A percentile compares a stretch with the other conserved stretches of the same genome.
Evolutionary conservation across 2,888 invertebrate genomes (phyloP).

Genomic region (Microdon myrmicae): DNA sequence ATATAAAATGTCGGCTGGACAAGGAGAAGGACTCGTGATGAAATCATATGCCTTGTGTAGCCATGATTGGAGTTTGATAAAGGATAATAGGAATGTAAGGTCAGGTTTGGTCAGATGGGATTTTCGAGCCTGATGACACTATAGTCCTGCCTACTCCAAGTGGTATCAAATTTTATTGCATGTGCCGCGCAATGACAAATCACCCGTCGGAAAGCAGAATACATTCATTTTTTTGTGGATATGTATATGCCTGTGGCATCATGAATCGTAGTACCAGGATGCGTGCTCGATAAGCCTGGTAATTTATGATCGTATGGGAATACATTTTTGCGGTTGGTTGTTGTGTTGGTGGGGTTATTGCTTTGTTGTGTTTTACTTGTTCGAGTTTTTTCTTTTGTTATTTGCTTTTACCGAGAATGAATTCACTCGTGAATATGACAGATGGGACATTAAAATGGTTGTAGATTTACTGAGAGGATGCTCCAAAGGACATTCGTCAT

Average conservation of each 20-base stretch:
- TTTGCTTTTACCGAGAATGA: no score
- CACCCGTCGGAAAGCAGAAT: slow-evolving; percentile 42
- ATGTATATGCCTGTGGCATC: slow-evolving; percentile 26
- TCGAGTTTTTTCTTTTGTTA: slow-evolving; percentile 12
- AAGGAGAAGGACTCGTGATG: slow-evolving; percentile 33
- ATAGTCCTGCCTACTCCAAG: slow-evolving; percentile 4
- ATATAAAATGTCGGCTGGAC: no score
- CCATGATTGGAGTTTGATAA: slow-evolving; percentile 32
- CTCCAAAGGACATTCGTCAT: slow-evolving; percentile 50
- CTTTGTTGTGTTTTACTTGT: background rate
- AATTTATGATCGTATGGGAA: slow-evolving; percentile 45
- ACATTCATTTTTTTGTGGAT: slow-evolving; percentile 35
- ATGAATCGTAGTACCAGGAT: slow-evolving; percentile 47
- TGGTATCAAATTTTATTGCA: slow-evolving; percentile 49
- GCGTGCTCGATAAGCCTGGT: slow-evolving; percentile 47
- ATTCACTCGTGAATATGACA: slow-evolving; percentile 43
- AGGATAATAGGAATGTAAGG: slow-evolving; percentile 49
- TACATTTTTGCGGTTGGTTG: slow-evolving; percentile 13
- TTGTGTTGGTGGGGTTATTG: slow-evolving; percentile 1
- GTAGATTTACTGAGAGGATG: slow-evolving; percentile 49
- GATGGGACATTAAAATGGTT: slow-evolving; percentile 48
- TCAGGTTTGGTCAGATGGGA: no score
- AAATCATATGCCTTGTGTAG: slow-evolving; percentile 39
- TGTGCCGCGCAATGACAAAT: slow-evolving; percentile 50
- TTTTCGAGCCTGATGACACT: no score